Conservation (phyloP, 2,888 invertebrate species). For the Drosophila recens region DNA sequence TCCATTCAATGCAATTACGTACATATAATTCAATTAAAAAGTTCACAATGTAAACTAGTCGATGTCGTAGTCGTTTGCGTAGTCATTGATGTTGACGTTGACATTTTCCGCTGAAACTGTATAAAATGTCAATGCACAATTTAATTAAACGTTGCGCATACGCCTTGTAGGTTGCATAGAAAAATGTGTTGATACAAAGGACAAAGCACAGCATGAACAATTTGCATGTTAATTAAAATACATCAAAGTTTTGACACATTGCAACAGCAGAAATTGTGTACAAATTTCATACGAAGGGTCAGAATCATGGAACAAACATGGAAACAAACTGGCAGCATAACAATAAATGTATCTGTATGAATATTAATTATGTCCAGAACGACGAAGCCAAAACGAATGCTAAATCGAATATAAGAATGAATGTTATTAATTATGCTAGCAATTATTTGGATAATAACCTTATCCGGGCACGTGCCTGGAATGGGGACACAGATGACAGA, state of each 20-base stretch:
- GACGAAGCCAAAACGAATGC: conserved; percentile 19
- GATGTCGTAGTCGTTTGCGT: background rate
- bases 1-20: conserved; percentile 50
- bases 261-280: conserved; percentile 11
- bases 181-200: conserved; percentile 8
- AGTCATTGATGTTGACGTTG: conserved; percentile 3
- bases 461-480: conserved; percentile 13
- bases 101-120: conserved; percentile 2
- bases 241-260: conserved; percentile 52
- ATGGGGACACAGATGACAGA: conserved; percentile 17
- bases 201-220: conserved; percentile 25
- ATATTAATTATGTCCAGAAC: conserved; percentile 54
- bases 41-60: conserved; percentile 55
- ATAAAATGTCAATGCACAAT: conserved; percentile 59
- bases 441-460: conserved; percentile 41
- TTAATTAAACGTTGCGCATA: conserved; percentile 69
- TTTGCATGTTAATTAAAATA: conserved; percentile 58
- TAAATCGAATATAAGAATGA: conserved; percentile 39
- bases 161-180: conserved; percentile 30
- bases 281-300: background rate
- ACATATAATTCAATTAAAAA: conserved; percentile 69
- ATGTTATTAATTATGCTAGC: conserved; percentile 57
- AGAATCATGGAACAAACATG: background rate
- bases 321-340: conserved; percentile 6
- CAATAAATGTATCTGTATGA: conserved; percentile 47